These are phyloP conservation scores for Pogoniulus pusillus DNA, from an alignment of 2,797 vertebrate species.

Conservation along the genomic window DNA sequence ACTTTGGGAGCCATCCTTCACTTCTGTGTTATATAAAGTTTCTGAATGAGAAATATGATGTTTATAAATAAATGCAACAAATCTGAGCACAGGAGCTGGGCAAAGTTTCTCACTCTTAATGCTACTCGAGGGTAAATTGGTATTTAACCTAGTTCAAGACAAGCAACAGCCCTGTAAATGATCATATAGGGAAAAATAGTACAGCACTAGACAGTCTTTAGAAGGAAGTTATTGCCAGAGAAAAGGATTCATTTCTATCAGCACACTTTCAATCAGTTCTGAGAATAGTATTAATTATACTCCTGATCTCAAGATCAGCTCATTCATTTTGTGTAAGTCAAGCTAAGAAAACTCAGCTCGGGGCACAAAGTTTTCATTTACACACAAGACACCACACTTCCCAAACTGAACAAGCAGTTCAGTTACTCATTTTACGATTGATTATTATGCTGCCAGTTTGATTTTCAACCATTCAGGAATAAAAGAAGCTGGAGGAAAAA, in stretches of 20 bases:
- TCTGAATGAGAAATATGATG: constrained; percentile 57
- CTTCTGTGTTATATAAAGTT: constrained; percentile 35
- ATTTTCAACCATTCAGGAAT: background rate
- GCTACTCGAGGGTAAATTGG: background rate
- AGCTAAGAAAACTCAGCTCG: background rate
- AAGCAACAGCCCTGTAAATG: background rate
- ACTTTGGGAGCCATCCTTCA: constrained; percentile 57
- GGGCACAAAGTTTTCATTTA: background rate
- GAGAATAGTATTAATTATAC: background rate
- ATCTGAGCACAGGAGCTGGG: background rate
- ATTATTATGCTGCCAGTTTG: background rate
- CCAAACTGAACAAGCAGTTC: background rate
- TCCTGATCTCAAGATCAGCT: background rate
- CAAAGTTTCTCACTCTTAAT: background rate
- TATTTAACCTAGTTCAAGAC: background rate
- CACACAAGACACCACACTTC: rapidly evolving
- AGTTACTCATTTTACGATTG: background rate
- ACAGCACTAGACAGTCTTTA: background rate
- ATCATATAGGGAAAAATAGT: background rate
- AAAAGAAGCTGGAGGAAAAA: background rate
- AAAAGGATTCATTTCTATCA: background rate
- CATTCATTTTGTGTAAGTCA: background rate
- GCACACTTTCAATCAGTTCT: background rate
- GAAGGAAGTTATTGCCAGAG: background rate
- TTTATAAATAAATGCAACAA: constrained; percentile 14